Conservation (phyloP, 2,888 invertebrate species). For the Habroteleia sp. region DNA sequence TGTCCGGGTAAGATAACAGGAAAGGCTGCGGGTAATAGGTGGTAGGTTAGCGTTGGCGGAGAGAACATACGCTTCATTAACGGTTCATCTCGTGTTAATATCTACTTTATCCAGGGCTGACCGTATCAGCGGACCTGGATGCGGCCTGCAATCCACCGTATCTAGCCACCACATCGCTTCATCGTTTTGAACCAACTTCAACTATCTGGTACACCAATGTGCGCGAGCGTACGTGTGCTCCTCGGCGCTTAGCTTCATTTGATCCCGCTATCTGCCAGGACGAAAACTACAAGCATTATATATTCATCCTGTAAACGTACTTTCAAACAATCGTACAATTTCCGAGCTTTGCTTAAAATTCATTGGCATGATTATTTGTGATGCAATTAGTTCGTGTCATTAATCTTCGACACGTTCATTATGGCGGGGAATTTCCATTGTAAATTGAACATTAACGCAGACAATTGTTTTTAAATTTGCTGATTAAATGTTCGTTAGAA, state of each 20-base stretch:
- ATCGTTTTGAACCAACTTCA: conserved; percentile 71
- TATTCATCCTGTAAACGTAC: conserved; percentile 62
- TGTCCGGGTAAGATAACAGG: conserved; percentile 80
- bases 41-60: conserved; percentile 71
- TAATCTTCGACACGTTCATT: conserved; percentile 44
- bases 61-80: conserved; percentile 81
- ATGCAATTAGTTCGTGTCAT: conserved; percentile 47
- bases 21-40: conserved; percentile 80
- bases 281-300: conserved; percentile 61
- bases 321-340: conserved; percentile 63
- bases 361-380: conserved; percentile 54
- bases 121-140: conserved; percentile 78
- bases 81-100: conserved; percentile 82
- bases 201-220: conserved; percentile 37
- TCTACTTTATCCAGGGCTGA: conserved; percentile 81
- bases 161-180: conserved; percentile 75
- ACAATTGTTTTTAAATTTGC: background rate
- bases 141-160: conserved; percentile 74
- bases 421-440: conserved; percentile 9
- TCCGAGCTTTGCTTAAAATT: conserved; percentile 56
- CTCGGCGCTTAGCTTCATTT: conserved; percentile 52
- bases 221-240: conserved; percentile 20
- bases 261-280: conserved; percentile 44
- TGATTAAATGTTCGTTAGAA: too few relatives aligned
- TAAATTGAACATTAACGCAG: background rate